These are phyloP conservation scores for Temnothorax rugatulus DNA, from an alignment of 2,888 invertebrate species.

Conservation along the genomic window DNA sequence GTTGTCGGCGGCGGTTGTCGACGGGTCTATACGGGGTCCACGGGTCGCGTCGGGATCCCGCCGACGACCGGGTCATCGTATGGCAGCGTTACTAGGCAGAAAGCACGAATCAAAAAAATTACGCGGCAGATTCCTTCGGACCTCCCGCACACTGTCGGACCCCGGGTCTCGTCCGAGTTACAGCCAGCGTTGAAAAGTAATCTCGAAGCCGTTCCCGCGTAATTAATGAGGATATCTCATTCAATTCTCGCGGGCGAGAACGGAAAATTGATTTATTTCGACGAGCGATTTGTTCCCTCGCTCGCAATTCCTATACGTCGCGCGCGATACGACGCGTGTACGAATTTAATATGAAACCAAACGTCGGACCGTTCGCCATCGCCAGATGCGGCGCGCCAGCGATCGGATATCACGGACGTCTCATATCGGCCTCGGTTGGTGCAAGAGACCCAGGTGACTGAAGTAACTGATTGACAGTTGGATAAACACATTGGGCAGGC, in stretches of 20 bases:
- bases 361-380: constrained; percentile 15
- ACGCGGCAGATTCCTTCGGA: constrained; percentile 84
- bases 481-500: constrained; percentile 82
- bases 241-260: not conserved
- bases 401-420: constrained; percentile 79
- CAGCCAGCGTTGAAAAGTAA: constrained; percentile 57
- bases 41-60: constrained; percentile 75
- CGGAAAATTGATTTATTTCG: not conserved
- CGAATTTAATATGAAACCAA: constrained; percentile 22
- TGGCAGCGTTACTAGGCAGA: constrained; percentile 80
- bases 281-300: not conserved
- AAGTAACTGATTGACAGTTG: constrained; percentile 81
- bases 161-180: constrained; percentile 31
- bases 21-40: constrained; percentile 69
- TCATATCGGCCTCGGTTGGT: constrained; percentile 72
- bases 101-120: constrained; percentile 82
- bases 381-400: constrained; percentile 60
- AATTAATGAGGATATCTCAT: not conserved
- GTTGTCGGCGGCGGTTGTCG: constrained; percentile 67
- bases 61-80: constrained; percentile 80
- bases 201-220: not conserved
- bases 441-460: constrained; percentile 70
- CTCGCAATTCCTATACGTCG: not conserved
- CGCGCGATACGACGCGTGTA: not conserved
- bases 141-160: constrained; percentile 80